Conservation (phyloP, 2,113 vertebrate species). For the Embiotoca jacksoni region DNA sequence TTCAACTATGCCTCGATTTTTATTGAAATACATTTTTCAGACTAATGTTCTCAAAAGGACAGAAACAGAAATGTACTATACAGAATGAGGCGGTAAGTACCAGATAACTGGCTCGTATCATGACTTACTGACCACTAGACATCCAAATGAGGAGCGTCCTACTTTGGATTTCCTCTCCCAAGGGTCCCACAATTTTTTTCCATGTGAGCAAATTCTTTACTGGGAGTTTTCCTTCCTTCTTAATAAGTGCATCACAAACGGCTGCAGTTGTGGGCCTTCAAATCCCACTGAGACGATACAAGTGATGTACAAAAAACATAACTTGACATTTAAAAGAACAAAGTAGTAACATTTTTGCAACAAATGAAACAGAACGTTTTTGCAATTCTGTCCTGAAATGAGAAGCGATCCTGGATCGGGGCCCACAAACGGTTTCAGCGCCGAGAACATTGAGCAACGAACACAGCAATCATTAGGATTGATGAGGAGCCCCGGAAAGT, state of each 20-base stretch:
- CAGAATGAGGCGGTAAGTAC: not conserved
- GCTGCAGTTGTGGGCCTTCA: not conserved
- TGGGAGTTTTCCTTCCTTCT: conserved; percentile 2
- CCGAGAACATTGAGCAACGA: conserved; percentile 19
- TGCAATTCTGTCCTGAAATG: conserved; percentile 29
- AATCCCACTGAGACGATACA: not conserved
- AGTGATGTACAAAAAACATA: not conserved
- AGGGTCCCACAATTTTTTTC: conserved; percentile 28
- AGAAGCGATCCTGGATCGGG: conserved; percentile 41
- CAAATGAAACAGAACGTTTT: not conserved
- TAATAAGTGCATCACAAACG: conserved; percentile 1
- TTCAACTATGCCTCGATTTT: conserved; percentile 18
- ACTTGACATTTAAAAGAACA: not conserved
- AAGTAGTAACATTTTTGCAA: not conserved
- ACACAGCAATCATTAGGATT: not conserved
- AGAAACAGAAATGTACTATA: not conserved
- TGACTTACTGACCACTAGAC: conserved; percentile 23
- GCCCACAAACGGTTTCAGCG: conserved; percentile 10
- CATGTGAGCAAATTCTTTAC: not conserved
- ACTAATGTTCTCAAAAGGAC: not conserved
- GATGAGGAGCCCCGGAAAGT: not conserved
- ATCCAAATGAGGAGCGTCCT: conserved; percentile 23
- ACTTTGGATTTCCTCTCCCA: conserved; percentile 26
- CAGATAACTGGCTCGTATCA: not conserved
- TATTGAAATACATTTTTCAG: not conserved